Evolutionary conservation across 2,888 invertebrate genomes (phyloP), one percentile per base, ranked within the genome.

Genomic region (Drosophila mayaguana): DNA sequence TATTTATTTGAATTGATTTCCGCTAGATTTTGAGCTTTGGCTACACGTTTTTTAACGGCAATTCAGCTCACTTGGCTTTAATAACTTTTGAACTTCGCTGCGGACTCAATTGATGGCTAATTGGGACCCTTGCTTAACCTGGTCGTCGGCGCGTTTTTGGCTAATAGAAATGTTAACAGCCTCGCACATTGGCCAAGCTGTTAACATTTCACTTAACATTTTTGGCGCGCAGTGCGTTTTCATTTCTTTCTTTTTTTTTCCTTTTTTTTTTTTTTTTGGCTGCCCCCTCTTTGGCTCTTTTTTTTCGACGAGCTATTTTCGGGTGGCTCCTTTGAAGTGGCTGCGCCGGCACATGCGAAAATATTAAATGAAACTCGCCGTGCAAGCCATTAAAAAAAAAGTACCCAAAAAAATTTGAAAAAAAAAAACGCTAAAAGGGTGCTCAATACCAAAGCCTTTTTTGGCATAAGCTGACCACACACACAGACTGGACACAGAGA

Each of bases 121-220:
- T 51, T 53, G 68, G 18, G 40, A 18, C 48, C 50, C 50, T 34
- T 50, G 12, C 6, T 6, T 16, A 48, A 7, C 7, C 28, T n/a
- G 48, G 4, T 40, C 38, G 34, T 65, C 12, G 28, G 25, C 42
- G 28, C 54, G 38, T 48, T 69, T 66, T 72, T 56, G 88, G 66
- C 68, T 78, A 80, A 75, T 72, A 88, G 78, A 83, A 84, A 88
- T 88, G 83, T 88, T 75, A 84, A 86, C 78, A 80, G 80, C 66
- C 53, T 65, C 62, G 68, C 75, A 50, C 64, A 72, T 73, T 67
- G 71, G 72, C 65, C 60, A 46, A 62, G 82, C 82, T 82, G 80
- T 87, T 81, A 83, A 87, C 89, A 84, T 84, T 84, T 88, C 84
- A 87, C 84, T 84, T 85, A 85, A 87, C 77, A 87, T 85, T 89